Base-by-base conservation (phyloP, 1,140 invertebrate genomes). In the Solen grandis region DNA sequence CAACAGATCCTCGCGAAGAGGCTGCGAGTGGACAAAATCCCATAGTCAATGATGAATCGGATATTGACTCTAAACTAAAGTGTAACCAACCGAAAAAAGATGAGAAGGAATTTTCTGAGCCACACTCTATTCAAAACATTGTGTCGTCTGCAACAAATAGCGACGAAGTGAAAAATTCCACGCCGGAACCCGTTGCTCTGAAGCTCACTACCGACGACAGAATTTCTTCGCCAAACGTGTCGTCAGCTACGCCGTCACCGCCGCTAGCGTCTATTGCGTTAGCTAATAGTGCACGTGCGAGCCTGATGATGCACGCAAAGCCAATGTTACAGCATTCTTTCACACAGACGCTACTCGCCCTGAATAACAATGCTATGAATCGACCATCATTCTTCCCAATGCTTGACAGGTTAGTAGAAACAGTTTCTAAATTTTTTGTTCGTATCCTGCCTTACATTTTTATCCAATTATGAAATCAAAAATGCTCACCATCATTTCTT, bases 301-400 rank as follows among this genome's bases (percentile, higher is more conserved):
- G 79, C 36, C 65, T 62, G 63, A 63, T 62, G 54, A 78, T 36
- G 62, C 68, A 70, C 62, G 63, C 46, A 0, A 74, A 80, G 62
- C 82, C 78, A 14, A 84, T 81, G 72, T 59, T 83, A n/a, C 85
- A 85, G 41, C 84, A 86, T 54, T 87, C 87, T 10, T 90, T 90
- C 62, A 85, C 88, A 2, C 89, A 89, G 74, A 87, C 87, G 13
- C 81, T 90, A 10, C 74, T 89, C 54, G 87, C 88, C 59, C 73
- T 90, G 3, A 86, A 83, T 62, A 86, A 84, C 66, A 84, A 81
- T 55, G 84, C 87, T 31, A 82, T 85, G 57, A 78, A 81, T 14
- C 66, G 88, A 36, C 87, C 86, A 10, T 55, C 85, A 3, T 86
- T 88, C 57, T 78, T 91, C 50, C 86, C 90, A 5, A 73, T 86